phyloP scores from a whole-genome alignment of 2,113 vertebrate species.

The Struthio camelus region DNA sequence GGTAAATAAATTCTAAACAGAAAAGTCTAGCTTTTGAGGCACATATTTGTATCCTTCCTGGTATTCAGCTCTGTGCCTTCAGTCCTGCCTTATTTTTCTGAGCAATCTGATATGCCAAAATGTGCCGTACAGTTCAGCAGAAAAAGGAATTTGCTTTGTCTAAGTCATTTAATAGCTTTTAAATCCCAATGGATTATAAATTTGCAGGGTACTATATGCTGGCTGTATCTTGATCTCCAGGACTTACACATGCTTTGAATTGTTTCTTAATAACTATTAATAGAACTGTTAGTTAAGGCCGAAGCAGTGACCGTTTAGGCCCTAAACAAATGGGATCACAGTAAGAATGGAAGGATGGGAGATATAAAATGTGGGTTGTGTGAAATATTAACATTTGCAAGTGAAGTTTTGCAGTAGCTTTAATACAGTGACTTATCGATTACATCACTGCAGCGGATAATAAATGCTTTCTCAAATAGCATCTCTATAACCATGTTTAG shows the following conservation, averaged over 20 bases:
- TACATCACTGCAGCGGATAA: background rate
- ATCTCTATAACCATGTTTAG: background rate
- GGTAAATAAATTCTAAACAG: background rate
- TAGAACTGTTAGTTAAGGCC: slow-evolving; percentile 45
- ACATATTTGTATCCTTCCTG: background rate
- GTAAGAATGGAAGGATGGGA: background rate
- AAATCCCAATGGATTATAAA: slow-evolving; percentile 49
- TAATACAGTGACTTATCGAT: background rate
- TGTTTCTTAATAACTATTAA: slow-evolving; percentile 46
- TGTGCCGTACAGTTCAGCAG: slow-evolving; percentile 28
- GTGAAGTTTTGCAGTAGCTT: background rate
- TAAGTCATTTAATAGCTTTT: slow-evolving; percentile 64
- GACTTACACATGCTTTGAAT: slow-evolving; percentile 49
- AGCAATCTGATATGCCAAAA: slow-evolving; percentile 38
- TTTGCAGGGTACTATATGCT: slow-evolving; percentile 7
- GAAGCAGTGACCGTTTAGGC: background rate
- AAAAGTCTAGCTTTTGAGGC: slow-evolving; percentile 10
- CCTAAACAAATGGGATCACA: slow-evolving; percentile 3
- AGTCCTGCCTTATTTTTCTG: background rate
- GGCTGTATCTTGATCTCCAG: slow-evolving; percentile 42
- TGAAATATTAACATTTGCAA: background rate
- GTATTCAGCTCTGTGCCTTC: background rate
- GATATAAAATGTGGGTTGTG: background rate
- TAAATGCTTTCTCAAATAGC: background rate
- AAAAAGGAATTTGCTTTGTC: slow-evolving; percentile 55